Evolutionary conservation across 2,888 invertebrate genomes (phyloP), one percentile per base, ranked within the genome.

Genomic region (Ornithoptera priamus): DNA sequence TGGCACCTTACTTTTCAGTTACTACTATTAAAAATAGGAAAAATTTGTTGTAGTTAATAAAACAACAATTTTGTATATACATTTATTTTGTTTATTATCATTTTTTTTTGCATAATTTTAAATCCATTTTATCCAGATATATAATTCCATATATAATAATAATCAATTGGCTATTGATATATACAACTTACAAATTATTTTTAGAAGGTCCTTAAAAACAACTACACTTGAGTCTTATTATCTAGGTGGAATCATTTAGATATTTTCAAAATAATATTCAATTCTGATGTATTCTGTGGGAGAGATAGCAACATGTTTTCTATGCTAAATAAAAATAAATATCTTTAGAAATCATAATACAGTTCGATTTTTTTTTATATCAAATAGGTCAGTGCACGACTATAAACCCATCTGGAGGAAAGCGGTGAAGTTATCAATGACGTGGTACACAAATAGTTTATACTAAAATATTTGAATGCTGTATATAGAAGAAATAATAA

Each of bases 201-300:
- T 80, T 75, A 84, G 83, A 87, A 86, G 81, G 84, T 88, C 83
- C 89, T 88, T 88, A 89, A 69, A 76, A 82, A 81, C 80, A 86
- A 84, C 85, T 88, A 90, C 85, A 85, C 85, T 82, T 87, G 87
- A 88, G 88, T 87, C 91, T 90, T 92, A 90, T 77, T 72, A 81
- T 69, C 89, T 92, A 91, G 82, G 87, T 91, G 91, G 91, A 91
- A 91, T 89, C 80, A 87, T 85, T 85, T 85, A 57, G 18, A 81
- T 77, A 76, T 76, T 81, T 80, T 79, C 76, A 74, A 59, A 68
- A 66, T 65, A 71, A 64, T 62, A 70, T 66, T 65, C 36, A 22
- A 61, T 65, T 65, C 42, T 57, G 61, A 36, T 59, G 36, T 65
- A 58, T 42, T 61, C 17, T 50, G 30, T 63, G 46, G 6, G 39